Base-by-base conservation (phyloP, 2,797 vertebrate genomes). In the Acridotheres tristis region DNA sequence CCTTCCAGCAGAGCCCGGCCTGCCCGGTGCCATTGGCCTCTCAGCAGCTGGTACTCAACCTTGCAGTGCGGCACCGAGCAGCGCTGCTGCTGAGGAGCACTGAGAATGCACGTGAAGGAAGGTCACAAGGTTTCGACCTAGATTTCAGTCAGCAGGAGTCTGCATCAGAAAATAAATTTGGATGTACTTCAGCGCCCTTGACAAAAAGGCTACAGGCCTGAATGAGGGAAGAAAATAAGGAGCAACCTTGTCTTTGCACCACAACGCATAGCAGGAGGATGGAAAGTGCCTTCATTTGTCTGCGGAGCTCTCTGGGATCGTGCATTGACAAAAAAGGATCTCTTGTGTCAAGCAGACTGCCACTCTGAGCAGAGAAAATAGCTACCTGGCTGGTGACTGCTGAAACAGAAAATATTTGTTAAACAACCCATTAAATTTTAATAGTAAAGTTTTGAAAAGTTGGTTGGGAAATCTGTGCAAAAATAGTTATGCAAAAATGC, bases 101-200 rank as follows among this genome's bases (percentile, higher is more conserved):
- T 67, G 89, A 78, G 91, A 69, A 76, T 5, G 73, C 89, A 83
- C 54, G 22, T 74, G 93, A 92, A 87, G 66, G 67, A 80, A 94
- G 96, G 97, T 96, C 95, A 95, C 84, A 76, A 85, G 94, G 84
- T 87, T 97, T 69, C n/a, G 32, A 96, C 97, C 97, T 62, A 96
- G 86, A 94, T 97, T 95, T 90, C 90, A 92, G 87, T 78, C 96
- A 88, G 93, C 90, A 94, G 94, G 84, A 94, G 80, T 66, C 79
- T 88, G 88, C 76, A 86, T 89, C 77, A 91, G 88, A 95, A 98
- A 96, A 96, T 89, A 96, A 96, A 97, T 93, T 12, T 76, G 76
- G 85, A 91, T 3, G 11, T 62, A 96, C 90, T 96, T 96, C 92
- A 93, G 85, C 18, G 65, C 45, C 66, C 76, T 96, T 94, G 95